Evolutionary conservation across 2,888 invertebrate genomes (phyloP).

Genomic region (Oligia fasciuncula): DNA sequence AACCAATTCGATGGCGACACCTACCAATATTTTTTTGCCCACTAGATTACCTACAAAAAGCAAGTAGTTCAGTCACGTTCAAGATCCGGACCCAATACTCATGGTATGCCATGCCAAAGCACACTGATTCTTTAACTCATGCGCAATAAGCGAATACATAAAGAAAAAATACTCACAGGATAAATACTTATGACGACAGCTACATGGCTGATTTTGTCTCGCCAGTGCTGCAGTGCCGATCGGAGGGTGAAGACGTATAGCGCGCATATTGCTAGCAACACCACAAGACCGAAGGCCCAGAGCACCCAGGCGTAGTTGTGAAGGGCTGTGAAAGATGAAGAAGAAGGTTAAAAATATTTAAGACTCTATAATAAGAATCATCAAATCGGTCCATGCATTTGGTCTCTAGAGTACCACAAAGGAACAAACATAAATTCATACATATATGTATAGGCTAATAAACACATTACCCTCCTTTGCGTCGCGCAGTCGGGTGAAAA

Average conservation of each 20-base stretch:
- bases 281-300: slow-evolving; percentile 87
- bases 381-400: neutral
- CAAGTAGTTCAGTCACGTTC: neutral
- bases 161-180: slow-evolving; percentile 87
- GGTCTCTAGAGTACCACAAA: neutral
- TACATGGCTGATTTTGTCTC: slow-evolving; percentile 87
- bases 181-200: slow-evolving; percentile 91
- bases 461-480: neutral
- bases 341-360: neutral
- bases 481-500: neutral
- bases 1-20: slow-evolving; percentile 27
- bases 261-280: slow-evolving; percentile 86
- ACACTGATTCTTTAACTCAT: neutral
- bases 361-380: neutral
- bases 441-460: neutral
- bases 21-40: slow-evolving; percentile 22
- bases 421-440: neutral
- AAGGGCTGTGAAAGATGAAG: slow-evolving; percentile 84
- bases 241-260: slow-evolving; percentile 89
- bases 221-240: slow-evolving; percentile 88
- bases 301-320: slow-evolving; percentile 89
- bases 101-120: neutral
- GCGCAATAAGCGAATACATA: neutral
- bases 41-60: neutral
- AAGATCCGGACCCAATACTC: neutral